Conservation (phyloP, 1,140 invertebrate genomes). For the Gryon sp. region DNA sequence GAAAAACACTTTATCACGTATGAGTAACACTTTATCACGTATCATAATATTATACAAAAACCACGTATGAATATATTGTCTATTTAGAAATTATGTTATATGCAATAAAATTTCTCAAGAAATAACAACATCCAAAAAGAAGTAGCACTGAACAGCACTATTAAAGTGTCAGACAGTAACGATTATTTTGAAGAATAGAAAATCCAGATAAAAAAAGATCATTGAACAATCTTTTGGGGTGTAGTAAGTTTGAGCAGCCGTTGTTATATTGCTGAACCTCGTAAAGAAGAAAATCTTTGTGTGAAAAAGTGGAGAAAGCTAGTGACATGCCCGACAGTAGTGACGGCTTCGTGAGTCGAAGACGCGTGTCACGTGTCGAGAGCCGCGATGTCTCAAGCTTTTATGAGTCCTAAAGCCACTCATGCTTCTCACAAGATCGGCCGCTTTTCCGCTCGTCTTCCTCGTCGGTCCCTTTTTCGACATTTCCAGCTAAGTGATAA, state of each 20-base stretch:
- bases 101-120: too few species aligned
- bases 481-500: slow-evolving; percentile 77
- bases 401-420: slow-evolving; percentile 79
- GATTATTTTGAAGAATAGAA: slow-evolving; percentile 42
- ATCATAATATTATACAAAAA: too few species aligned
- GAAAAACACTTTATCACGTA: too few species aligned
- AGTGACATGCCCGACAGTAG: slow-evolving; percentile 59
- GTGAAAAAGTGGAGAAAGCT: slow-evolving; percentile 51
- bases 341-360: slow-evolving; percentile 55
- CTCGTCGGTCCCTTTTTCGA: slow-evolving; percentile 63
- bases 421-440: slow-evolving; percentile 75
- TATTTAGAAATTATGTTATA: too few species aligned
- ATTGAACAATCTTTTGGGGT: slow-evolving; percentile 17
- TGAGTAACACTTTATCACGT: too few species aligned
- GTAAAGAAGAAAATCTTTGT: slow-evolving; percentile 54
- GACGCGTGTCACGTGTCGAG: slow-evolving; percentile 66
- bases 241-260: slow-evolving; percentile 35
- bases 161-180: neutral
- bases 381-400: slow-evolving; percentile 73
- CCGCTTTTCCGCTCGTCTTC: slow-evolving; percentile 67
- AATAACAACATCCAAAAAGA: too few species aligned
- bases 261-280: slow-evolving; percentile 56
- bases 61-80: too few species aligned
- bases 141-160: too few species aligned
- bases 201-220: slow-evolving; percentile 44